Evolutionary conservation across 1,140 invertebrate species (phyloP), one percentile per base, ranked within the genome.

Genomic region (Trissolcus basalis): DNA sequence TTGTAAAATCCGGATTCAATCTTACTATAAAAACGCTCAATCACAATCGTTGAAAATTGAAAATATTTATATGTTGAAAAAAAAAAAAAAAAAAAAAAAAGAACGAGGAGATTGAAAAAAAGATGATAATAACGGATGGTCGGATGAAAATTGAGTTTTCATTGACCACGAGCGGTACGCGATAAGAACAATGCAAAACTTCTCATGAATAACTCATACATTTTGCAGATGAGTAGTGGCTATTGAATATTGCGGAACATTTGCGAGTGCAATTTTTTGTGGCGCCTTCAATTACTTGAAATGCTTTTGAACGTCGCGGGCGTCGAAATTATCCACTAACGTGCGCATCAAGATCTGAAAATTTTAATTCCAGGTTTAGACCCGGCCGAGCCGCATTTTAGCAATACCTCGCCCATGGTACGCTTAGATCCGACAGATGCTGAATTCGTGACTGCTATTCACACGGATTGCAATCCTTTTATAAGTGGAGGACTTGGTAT

Each of bases 311-410:
- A 32, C 27, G 44, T 54, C 13, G 9, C 16, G 10, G 48, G 2
- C 11, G 54, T 54, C 10, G 16, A 54, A 35, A 63, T 64, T 49
- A 54, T 60, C 16, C 19, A 12, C 32, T 4, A n/a, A 14, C 45
- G 16, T 48, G 33, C 9, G 16, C 19, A 61, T 56, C 12, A 56
- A 61, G 33, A 63, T 56, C 14, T 60, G 19, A 48, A 64, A 53
- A 39, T 68, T 73, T 71, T 56, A 36, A 71, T 92, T 74, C 88
- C 90, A 85, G 96, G 95, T 1, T 80, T 98, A 74, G 97, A 98
- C 88, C 96, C 97, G 0, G 97, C 97, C 0, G 95, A 96, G 61
- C 97, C 97, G 0, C 93, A 97, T 82, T 98, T 98, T 87, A 93
- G 94, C 74, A 93, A 94, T 69, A 94, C 95, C 0, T 91, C 93